Evolutionary conservation across 2,888 invertebrate species (phyloP), one percentile per base, ranked within the genome.

Genomic region (Merodon equestris): DNA sequence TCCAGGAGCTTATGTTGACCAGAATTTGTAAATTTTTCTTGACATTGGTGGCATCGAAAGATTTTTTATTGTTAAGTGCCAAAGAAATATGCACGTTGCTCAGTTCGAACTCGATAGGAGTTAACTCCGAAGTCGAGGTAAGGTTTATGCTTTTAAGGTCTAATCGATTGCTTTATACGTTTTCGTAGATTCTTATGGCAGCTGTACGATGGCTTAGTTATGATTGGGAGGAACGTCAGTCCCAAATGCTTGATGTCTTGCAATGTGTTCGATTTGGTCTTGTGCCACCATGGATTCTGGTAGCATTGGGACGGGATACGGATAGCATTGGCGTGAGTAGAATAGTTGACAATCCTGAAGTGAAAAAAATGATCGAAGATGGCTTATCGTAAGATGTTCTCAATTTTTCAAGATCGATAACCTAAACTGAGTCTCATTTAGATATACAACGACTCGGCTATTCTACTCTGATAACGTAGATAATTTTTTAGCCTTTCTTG

Each of bases 301-400:
- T 95, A 0, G 94, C 95, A 77, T 92, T 95, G 51, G 93, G 93
- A 82, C 90, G 94, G 18, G 94, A 94, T 85, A 92, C 93, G 0
- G 93, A 93, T 84, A 93, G 93, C 84, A 91, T 91, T 0, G 94
- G 94, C 84, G 92, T 95, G 82, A 89, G 93, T 82, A 92, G 93
- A 75, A 89, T 95, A 9, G 92, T 93, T 66, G 91, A 91, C 64
- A 91, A 92, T 82, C 89, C 92, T 0, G 92, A 92, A 81, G 92
- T 96, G 14, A 93, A 93, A 83, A 93, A 94, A 85, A 93, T 94
- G 92, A 92, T 95, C 14, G 94, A 95, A 84, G 94, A 95, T 85
- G 95, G 94, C 18, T 90, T 95, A 19, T 93, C 94, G 94, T 94
- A 88, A 40, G 10, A 40, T 5, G 9, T 10, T n/a, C 40, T 40